Conservation (phyloP, 1,140 invertebrate species). For the Calephelis nemesis region DNA sequence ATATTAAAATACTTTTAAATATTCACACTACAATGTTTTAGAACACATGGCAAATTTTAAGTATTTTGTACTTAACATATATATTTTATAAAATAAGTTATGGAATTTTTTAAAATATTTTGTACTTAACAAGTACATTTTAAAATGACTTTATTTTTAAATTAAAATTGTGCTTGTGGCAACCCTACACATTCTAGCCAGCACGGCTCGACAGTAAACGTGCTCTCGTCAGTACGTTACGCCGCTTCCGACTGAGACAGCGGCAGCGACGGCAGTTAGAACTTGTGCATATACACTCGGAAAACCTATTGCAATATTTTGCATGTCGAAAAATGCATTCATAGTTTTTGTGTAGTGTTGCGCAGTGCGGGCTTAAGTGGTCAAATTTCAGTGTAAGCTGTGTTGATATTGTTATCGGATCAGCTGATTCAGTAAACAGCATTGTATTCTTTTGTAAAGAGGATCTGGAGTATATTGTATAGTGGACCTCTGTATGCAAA, state of each 20-base stretch:
- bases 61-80: background rate
- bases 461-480: background rate
- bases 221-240: constrained; percentile 59
- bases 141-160: background rate
- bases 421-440: constrained; percentile 29
- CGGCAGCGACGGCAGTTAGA: constrained; percentile 25
- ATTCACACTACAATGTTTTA: too few species aligned
- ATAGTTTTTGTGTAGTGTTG: constrained; percentile 56
- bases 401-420: constrained; percentile 32
- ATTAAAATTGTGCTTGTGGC: background rate
- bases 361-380: constrained; percentile 36
- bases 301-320: constrained; percentile 27
- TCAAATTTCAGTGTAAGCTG: constrained; percentile 27
- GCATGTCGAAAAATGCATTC: constrained; percentile 38
- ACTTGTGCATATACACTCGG: constrained; percentile 29
- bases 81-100: background rate
- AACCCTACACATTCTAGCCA: constrained; percentile 63
- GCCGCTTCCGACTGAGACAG: constrained; percentile 62
- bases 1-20: too few species aligned
- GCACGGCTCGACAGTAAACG: constrained; percentile 43
- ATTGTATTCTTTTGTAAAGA: constrained; percentile 5
- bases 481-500: background rate
- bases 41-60: too few species aligned
- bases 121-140: background rate
- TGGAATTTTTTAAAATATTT: too few species aligned